Evolutionary conservation across 2,888 invertebrate species (phyloP), one percentile per base, ranked within the genome.

Genomic region (Brachycybe producta): DNA sequence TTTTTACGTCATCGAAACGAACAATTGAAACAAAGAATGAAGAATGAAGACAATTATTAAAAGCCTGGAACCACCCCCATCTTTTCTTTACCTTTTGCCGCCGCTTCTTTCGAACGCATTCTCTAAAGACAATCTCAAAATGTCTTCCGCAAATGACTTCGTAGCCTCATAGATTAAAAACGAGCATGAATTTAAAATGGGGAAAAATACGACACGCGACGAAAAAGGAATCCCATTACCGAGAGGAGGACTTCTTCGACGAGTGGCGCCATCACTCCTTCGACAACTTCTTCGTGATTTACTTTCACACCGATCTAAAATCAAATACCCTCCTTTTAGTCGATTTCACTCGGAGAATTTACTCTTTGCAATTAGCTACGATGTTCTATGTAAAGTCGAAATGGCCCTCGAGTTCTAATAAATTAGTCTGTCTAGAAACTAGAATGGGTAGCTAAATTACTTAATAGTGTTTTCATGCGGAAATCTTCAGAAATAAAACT

Each of bases 241-340:
- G 40, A 3, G 8, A 42, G 24, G 15, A 49, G 27, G 8, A 24
- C 40, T 5, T 40, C 41, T 49, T 49, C 49, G 7, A 41, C 49
- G 15, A 49, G 13, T 3, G 49, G 49, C 24, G 28, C 49, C 24
- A 28, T 30, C 13, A 19, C 7, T 41, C 34, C 28, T 11, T 13
- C 5, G 15, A 11, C 19, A 8, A 27, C 30, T 17, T 49, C 19
- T 32, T 41, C 41, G 15, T 40, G 27, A 3, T 21, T 21, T 28
- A 49, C 30, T 19, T 49, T 30, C 3, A 49, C 2, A 13, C 41
- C 49, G 41, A 49, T 49, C 49, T 49, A 21, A 40, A 19, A 39
- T 7, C 11, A 38, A 8, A 38, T 8, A n/a, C n/a, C n/a, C n/a
- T n/a, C n/a, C n/a, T n/a, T n/a, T n/a, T n/a, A n/a, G n/a, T n/a